Percentiles rank a stretch among this genome's conserved stretches.
Evolutionary conservation across 2,113 vertebrate genomes (phyloP).

Genomic region (Oreochromis spilurus): DNA sequence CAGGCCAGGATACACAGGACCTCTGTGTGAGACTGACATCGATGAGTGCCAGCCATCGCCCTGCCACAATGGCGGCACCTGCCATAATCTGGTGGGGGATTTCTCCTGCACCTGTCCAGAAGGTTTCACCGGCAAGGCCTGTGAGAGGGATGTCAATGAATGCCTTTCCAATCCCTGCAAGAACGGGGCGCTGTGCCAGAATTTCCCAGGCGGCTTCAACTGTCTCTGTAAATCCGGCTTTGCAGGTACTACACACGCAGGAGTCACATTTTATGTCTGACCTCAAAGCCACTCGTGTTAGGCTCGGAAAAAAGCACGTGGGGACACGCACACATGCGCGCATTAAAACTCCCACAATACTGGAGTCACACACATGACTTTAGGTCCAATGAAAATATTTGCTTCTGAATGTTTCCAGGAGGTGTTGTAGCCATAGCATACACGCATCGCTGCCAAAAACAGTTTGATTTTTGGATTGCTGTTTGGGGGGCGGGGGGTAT

Average conservation of each 20-base stretch:
- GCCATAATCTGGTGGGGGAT: constrained; percentile 91
- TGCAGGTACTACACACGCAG: constrained; percentile 78
- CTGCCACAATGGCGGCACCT: constrained; percentile 92
- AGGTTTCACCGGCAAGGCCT: constrained; percentile 93
- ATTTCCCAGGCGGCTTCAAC: constrained; percentile 92
- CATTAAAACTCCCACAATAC: neutral
- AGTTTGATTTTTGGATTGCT: constrained; percentile 53
- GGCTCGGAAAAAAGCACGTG: neutral
- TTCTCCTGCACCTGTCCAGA: constrained; percentile 92
- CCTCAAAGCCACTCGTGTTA: constrained; percentile 20
- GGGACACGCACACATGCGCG: neutral
- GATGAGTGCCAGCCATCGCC: constrained; percentile 90
- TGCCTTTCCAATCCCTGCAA: constrained; percentile 91
- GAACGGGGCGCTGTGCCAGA: constrained; percentile 90
- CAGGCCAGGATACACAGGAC: constrained; percentile 84
- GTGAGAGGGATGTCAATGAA: constrained; percentile 94
- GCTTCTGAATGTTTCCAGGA: constrained; percentile 58
- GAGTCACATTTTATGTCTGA: constrained; percentile 36
- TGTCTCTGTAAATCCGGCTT: constrained; percentile 92
- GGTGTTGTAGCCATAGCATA: constrained; percentile 53
- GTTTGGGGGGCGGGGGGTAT: constrained; percentile 47
- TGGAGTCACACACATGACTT: constrained; percentile 1
- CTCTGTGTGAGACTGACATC: constrained; percentile 84
- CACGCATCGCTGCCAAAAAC: constrained; percentile 51
- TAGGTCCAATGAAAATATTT: constrained; percentile 70